Evolutionary conservation across 30 jellyfish, hydroid and myxozoan genomes (phyloP).

Genomic region (Mastigias papua): DNA sequence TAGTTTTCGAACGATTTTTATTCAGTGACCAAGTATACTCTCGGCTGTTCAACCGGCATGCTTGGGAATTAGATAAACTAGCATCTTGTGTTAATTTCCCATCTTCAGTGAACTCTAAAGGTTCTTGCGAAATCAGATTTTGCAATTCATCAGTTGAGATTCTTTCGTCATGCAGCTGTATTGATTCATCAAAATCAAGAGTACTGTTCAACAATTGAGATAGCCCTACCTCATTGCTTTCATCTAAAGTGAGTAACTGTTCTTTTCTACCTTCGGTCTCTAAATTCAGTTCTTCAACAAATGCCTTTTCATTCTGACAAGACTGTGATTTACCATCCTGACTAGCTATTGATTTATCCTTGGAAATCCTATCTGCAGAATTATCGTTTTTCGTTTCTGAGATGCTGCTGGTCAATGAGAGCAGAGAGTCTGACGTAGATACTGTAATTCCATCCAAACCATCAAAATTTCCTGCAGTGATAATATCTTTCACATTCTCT

Average conservation of each 20-base stretch:
- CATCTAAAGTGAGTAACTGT: neutral
- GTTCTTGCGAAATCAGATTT: neutral
- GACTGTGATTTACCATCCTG: neutral
- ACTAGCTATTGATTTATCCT: no score
- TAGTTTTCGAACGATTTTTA: no score
- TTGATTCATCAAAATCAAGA: slow-evolving; percentile 54
- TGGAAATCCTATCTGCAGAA: neutral
- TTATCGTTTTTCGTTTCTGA: neutral
- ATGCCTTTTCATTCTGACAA: neutral
- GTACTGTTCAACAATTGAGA: slow-evolving; percentile 8
- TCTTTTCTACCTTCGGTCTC: neutral
- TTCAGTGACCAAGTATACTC: no score
- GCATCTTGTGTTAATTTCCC: no score
- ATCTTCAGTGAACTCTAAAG: no score
- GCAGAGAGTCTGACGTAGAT: neutral
- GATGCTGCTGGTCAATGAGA: neutral
- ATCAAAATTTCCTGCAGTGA: neutral
- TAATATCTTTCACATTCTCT: neutral
- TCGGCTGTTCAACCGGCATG: no score
- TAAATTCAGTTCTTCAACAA: neutral
- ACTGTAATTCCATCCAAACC: neutral
- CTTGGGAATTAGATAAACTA: no score
- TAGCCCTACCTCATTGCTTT: neutral
- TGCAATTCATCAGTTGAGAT: neutral
- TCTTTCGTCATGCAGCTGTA: slow-evolving; percentile 32